Conservation (phyloP, 2,797 vertebrate genomes). For the Microctenopoma steveboyesi region DNA sequence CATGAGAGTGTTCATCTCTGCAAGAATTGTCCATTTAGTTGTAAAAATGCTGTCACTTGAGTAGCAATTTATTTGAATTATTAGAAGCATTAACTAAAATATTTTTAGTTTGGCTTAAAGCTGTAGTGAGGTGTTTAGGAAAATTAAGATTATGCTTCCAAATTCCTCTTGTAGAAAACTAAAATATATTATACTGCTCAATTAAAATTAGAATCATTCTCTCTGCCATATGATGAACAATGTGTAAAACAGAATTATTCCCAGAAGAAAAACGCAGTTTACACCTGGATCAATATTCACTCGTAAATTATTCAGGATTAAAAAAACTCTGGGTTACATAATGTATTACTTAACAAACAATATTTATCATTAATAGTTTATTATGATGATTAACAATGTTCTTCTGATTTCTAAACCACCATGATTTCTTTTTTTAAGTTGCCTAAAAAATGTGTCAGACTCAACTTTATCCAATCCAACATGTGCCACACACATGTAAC, state of each 20-base stretch:
- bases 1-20: slow-evolving; percentile 84
- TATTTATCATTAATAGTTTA: too few species aligned
- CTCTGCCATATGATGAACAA: too few species aligned
- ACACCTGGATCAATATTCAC: not conserved
- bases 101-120: not conserved
- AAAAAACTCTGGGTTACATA: too few species aligned
- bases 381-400: not conserved
- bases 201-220: not conserved
- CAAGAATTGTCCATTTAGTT: slow-evolving; percentile 8
- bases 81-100: not conserved
- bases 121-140: slow-evolving; percentile 1
- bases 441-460: not conserved
- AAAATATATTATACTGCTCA: not conserved
- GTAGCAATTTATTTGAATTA: not conserved
- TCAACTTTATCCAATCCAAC: not conserved
- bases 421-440: not conserved
- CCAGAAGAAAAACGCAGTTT: not conserved
- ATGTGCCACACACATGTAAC: not conserved
- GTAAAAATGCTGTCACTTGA: not conserved
- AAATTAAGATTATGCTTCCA: not conserved
- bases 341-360: too few species aligned
- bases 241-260: not conserved
- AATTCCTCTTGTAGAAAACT: not conserved
- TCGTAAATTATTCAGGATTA: not conserved
- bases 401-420: too few species aligned